These are phyloP conservation scores for Trichoplusia ni DNA, from an alignment of 1,140 invertebrate genomes.

Conservation along the genomic window DNA sequence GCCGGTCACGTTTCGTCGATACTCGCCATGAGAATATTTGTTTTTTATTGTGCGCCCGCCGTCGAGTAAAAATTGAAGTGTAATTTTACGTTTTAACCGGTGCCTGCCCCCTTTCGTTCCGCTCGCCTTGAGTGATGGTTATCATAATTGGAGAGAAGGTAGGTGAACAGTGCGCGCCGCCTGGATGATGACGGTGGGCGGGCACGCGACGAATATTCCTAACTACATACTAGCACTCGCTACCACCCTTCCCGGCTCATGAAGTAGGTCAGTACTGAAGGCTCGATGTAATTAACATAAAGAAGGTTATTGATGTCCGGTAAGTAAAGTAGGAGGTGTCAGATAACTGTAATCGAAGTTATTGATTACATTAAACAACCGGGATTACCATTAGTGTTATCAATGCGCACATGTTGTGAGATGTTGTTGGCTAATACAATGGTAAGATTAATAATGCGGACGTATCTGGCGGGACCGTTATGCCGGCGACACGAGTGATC, in stretches of 20 bases:
- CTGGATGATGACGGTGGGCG: conserved; percentile 56
- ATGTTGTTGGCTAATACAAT: conserved; percentile 70
- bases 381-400: conserved; percentile 72
- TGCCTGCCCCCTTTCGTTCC: conserved; percentile 80
- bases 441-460: conserved; percentile 77
- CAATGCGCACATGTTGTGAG: conserved; percentile 69
- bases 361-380: conserved; percentile 65
- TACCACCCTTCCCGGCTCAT: conserved; percentile 6
- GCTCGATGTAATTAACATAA: background rate
- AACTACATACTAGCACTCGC: conserved; percentile 26
- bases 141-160: conserved; percentile 78
- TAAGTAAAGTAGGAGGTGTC: conserved; percentile 57
- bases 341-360: conserved; percentile 64
- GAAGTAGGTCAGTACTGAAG: conserved; percentile 24
- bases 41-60: conserved; percentile 77
- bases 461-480: conserved; percentile 66
- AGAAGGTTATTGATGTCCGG: background rate
- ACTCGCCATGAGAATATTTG: conserved; percentile 80
- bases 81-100: conserved; percentile 79
- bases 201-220: conserved; percentile 50
- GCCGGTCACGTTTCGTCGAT: conserved; percentile 80
- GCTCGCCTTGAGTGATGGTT: conserved; percentile 79
- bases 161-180: conserved; percentile 60
- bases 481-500: conserved; percentile 66
- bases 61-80: conserved; percentile 77